A percentile compares a stretch with the other conserved stretches of the same genome.
These are phyloP conservation scores for Artibeus lituratus DNA, from an alignment of 2,797 vertebrate species.

Conservation along the genomic window DNA sequence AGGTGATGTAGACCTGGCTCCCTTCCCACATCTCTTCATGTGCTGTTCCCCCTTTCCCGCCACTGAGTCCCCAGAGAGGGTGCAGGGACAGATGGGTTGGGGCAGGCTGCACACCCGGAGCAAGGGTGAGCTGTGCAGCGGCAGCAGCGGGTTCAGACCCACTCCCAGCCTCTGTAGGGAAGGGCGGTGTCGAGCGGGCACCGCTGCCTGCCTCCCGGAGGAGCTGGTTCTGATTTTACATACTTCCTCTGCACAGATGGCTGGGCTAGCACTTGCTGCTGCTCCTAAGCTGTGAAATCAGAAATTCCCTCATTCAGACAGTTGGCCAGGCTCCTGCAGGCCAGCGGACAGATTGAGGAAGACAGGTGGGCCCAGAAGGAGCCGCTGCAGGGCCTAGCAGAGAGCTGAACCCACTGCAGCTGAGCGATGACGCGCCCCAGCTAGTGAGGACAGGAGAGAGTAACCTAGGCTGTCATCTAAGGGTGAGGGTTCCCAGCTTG, in stretches of 20 bases:
- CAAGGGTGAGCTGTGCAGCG: not conserved
- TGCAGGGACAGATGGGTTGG: not conserved
- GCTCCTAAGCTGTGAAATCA: not conserved
- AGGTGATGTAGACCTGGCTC: not conserved
- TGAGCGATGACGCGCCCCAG: no score
- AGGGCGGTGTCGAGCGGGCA: accelerated
- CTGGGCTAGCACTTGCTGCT: not conserved
- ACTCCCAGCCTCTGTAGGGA: not conserved
- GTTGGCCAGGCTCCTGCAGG: not conserved
- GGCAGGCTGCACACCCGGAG: not conserved
- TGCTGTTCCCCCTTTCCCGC: not conserved
- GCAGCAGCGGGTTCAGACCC: not conserved
- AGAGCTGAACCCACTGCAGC: not conserved
- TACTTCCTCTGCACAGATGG: not conserved
- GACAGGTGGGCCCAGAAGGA: not conserved
- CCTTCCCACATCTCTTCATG: accelerated
- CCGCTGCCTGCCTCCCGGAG: not conserved
- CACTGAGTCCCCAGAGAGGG: not conserved
- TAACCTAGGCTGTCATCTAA: not conserved
- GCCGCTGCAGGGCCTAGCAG: not conserved
- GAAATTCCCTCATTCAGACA: not conserved
- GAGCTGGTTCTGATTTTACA: not conserved
- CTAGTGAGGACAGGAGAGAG: accelerated
- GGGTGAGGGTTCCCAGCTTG: no score
- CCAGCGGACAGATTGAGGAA: not conserved